Evolutionary conservation across 1,140 invertebrate species (phyloP).

Genomic region (Drosophila repleta): DNA sequence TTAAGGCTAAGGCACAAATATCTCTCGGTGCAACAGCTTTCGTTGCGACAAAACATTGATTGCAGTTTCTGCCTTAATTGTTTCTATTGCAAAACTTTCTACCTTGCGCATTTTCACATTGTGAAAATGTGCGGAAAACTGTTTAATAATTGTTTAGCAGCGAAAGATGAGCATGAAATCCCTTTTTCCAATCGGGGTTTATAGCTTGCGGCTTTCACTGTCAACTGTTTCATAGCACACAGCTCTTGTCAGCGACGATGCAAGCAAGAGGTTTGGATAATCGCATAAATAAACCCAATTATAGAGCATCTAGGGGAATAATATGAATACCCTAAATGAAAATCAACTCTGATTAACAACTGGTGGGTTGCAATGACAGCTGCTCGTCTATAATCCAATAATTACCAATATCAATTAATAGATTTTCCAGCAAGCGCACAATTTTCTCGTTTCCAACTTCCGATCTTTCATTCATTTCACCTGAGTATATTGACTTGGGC

Average conservation of each 20-base stretch:
- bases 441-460: slow-evolving; percentile 9
- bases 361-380: background rate
- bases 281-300: too few relatives aligned
- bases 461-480: slow-evolving; percentile 4
- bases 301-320: too few relatives aligned
- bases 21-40: slow-evolving; percentile 17
- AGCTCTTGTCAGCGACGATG: background rate
- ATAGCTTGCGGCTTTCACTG: slow-evolving; percentile 17
- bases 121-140: slow-evolving; percentile 37
- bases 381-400: slow-evolving; percentile 12
- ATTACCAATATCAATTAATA: slow-evolving; percentile 10
- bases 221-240: background rate
- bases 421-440: background rate
- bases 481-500: slow-evolving; percentile 20
- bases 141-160: slow-evolving; percentile 27
- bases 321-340: slow-evolving; percentile 1
- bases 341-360: background rate
- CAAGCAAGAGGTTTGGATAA: too few relatives aligned
- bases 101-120: slow-evolving; percentile 59
- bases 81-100: slow-evolving; percentile 67
- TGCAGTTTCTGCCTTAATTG: slow-evolving; percentile 64
- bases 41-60: slow-evolving; percentile 26
- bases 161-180: slow-evolving; percentile 21
- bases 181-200: slow-evolving; percentile 13
- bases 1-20: slow-evolving; percentile 35